These are phyloP conservation scores for Coptodon rendalli DNA, from an alignment of 2,113 vertebrate species.

Conservation along the genomic window DNA sequence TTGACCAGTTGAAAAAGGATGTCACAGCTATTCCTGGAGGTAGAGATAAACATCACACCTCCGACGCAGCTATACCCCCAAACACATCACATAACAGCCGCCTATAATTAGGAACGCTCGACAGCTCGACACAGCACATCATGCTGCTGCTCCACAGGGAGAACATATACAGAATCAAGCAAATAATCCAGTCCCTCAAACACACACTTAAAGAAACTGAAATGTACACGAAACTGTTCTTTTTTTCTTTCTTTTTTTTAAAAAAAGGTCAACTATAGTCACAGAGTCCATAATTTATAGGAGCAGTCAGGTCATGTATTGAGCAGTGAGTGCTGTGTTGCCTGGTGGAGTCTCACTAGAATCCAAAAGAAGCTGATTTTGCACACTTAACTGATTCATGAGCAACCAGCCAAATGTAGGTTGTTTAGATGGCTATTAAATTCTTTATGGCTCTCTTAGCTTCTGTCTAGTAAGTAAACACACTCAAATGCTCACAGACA, in stretches of 20 bases:
- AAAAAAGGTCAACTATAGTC: not conserved
- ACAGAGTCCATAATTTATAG: not conserved
- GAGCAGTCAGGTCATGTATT: not conserved
- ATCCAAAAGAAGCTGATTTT: conserved; percentile 32
- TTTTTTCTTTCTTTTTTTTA: not conserved
- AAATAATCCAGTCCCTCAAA: not conserved
- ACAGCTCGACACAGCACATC: not conserved
- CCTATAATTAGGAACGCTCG: conserved; percentile 49
- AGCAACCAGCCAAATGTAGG: not conserved
- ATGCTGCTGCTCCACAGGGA: not conserved
- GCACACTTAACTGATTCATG: not conserved
- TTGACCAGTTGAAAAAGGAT: not conserved
- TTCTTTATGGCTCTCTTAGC: conserved; percentile 38
- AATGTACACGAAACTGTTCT: not conserved
- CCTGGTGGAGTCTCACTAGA: not conserved
- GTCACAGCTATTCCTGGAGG: conserved; percentile 19
- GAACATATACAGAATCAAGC: not conserved
- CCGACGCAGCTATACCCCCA: conserved; percentile 2
- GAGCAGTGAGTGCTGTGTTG: not conserved
- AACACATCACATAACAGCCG: conserved; percentile 43
- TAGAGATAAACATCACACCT: conserved; percentile 59
- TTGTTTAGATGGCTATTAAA: conserved; percentile 13
- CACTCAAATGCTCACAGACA: not conserved
- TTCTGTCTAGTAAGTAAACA: conserved; percentile 20
- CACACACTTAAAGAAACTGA: not conserved